These are phyloP conservation scores for Limanda limanda DNA, from an alignment of 2,113 vertebrate species.

Conservation along the genomic window DNA sequence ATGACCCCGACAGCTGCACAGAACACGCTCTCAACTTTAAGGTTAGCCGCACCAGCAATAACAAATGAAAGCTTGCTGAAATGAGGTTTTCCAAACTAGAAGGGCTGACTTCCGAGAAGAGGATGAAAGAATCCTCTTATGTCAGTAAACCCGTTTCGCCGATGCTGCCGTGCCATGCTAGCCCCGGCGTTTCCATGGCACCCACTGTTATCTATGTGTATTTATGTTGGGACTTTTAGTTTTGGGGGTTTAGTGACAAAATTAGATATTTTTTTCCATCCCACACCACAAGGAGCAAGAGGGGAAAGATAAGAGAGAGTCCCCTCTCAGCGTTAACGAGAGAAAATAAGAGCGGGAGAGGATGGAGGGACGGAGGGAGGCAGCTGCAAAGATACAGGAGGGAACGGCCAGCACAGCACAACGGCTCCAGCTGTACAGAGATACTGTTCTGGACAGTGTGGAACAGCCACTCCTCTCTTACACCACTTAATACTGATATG, in stretches of 20 bases:
- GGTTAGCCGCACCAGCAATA: conserved; percentile 29
- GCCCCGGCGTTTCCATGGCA: conserved; percentile 69
- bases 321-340: conserved; percentile 50
- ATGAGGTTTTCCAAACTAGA: conserved; percentile 50
- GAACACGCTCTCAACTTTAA: conserved; percentile 43
- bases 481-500: neutral
- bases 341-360: conserved; percentile 38
- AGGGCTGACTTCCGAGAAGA: conserved; percentile 65
- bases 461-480: neutral
- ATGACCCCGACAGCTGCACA: conserved; percentile 18
- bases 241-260: conserved; percentile 58
- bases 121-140: conserved; percentile 81
- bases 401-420: conserved; percentile 29
- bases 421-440: conserved; percentile 11
- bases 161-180: conserved; percentile 64
- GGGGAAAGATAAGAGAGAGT: conserved; percentile 59
- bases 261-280: conserved; percentile 33
- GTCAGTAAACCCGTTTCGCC: conserved; percentile 75
- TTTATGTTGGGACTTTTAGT: conserved; percentile 73
- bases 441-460: neutral
- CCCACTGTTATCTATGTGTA: conserved; percentile 62
- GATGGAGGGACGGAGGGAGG: conserved; percentile 24
- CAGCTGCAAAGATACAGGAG: conserved; percentile 30
- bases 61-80: conserved; percentile 54
- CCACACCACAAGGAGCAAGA: conserved; percentile 40